Percentiles rank a stretch among this genome's conserved stretches.
Evolutionary conservation across 2,797 vertebrate species (phyloP).

Genomic region (Danio kyathit): DNA sequence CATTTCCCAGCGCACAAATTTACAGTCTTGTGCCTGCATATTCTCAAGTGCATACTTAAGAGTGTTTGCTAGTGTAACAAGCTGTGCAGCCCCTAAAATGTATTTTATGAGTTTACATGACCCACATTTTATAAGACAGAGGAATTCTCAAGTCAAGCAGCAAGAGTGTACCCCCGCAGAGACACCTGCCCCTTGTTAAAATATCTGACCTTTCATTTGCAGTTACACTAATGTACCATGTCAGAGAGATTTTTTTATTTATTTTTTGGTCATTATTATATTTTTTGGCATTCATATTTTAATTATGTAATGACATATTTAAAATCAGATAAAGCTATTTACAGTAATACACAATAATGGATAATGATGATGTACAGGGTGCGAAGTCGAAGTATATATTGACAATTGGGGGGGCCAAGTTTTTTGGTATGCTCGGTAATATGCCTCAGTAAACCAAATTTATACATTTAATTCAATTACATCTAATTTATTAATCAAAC

Average conservation of each 20-base stretch:
- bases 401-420: no score
- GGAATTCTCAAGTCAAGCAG: slow-evolving; percentile 35
- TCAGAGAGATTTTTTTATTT: neutral
- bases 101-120: slow-evolving; percentile 41
- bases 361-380: no score
- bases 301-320: no score
- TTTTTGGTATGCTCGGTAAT: no score
- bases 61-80: slow-evolving; percentile 12
- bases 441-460: no score
- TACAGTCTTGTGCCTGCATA: neutral
- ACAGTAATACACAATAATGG: no score
- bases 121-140: slow-evolving; percentile 46
- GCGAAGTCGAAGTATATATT: no score
- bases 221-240: neutral
- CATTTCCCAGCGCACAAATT: neutral
- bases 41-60: neutral
- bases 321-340: neutral
- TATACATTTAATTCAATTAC: no score
- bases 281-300: no score
- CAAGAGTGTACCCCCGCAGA: neutral
- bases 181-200: slow-evolving; percentile 36
- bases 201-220: neutral
- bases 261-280: no score
- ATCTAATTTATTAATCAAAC: no score
- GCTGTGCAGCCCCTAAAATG: slow-evolving; percentile 37